Evolutionary conservation across 2,888 invertebrate species (phyloP), one percentile per base, ranked within the genome.

Genomic region (Trichopria drosophilae): DNA sequence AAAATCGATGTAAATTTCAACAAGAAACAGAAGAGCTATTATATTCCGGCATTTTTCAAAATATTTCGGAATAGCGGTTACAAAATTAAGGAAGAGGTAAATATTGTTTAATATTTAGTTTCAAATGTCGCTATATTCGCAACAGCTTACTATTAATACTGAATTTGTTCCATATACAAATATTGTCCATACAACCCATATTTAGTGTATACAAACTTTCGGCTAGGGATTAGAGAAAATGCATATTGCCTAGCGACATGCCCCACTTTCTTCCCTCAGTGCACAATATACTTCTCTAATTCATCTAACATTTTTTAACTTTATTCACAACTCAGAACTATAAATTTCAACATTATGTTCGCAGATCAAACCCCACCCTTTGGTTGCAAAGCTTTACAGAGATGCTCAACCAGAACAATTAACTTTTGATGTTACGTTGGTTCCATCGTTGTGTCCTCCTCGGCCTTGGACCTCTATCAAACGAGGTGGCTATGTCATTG

Each of bases 361-460:
- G 28, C 41, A 81, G 72, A 69, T 82, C 32, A 90, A 94, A 79
- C 90, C 93, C 20, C 93, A 95, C 80, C 93, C 93, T 1, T 76
- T 82, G 32, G 72, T 94, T 42, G 78, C 83, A 15, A 84, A 82
- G 61, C 73, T 93, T 48, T 86, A 87, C 73, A 79, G 82, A 29
- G 83, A 83, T 9, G 86, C 89, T 0, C 81, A 83, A 13, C 81
- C 82, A 23, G 83, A 86, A 62, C 81, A 79, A 0, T 77, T 96
- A 58, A 82, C 81, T 40, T 88, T 96, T 78, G 84, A 88, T 36
- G 79, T 88, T 2, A 79, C 81, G 52, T 78, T 84, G 42, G 77
- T 90, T 42, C 96, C 96, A 10, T 86, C 89, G 80, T 47, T 83
- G 13, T 85, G 86, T 53, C 95, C 96, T 10, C 93, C 96, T 4